Conservation (phyloP, 2,113 vertebrate genomes). For the Psittacus erithacus region DNA sequence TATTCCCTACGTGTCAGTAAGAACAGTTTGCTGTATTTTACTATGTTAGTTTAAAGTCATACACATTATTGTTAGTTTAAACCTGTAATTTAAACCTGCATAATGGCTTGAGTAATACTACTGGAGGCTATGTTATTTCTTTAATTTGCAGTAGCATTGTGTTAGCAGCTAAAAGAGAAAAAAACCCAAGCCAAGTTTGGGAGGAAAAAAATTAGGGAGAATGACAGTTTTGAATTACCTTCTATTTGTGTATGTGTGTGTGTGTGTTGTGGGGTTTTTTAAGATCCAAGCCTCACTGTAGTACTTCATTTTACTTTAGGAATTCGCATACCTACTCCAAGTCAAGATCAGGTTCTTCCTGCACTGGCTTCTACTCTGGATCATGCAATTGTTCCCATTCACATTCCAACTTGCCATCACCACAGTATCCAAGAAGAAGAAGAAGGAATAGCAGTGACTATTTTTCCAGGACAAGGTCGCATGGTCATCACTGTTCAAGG, state of each 20-base stretch:
- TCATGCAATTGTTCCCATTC: slow-evolving; percentile 90
- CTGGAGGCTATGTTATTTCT: neutral
- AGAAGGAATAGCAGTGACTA: neutral
- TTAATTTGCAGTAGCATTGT: slow-evolving; percentile 41
- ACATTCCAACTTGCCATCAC: slow-evolving; percentile 83
- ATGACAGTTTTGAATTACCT: slow-evolving; percentile 48
- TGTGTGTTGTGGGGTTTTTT: slow-evolving; percentile 55
- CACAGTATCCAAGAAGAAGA: neutral
- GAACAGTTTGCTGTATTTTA: too few relatives aligned
- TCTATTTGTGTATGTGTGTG: neutral
- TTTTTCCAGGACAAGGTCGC: slow-evolving; percentile 65
- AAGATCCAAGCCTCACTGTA: slow-evolving; percentile 93
- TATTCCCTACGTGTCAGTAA: too few relatives aligned
- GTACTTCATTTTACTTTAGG: slow-evolving; percentile 85
- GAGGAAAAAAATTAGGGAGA: neutral
- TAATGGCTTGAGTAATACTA: slow-evolving; percentile 5
- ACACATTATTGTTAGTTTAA: neutral
- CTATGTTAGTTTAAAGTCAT: neutral
- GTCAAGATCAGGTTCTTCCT: slow-evolving; percentile 86
- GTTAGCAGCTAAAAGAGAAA: slow-evolving; percentile 58
- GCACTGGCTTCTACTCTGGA: slow-evolving; percentile 85
- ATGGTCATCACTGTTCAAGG: slow-evolving; percentile 86
- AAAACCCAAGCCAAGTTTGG: neutral
- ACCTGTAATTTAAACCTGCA: too few relatives aligned
- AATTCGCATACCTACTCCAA: slow-evolving; percentile 88